A percentile compares a stretch with the other conserved stretches of the same genome.
phyloP scores from a whole-genome alignment of 2,888 invertebrate genomes.

The Dryomyza anilis region DNA sequence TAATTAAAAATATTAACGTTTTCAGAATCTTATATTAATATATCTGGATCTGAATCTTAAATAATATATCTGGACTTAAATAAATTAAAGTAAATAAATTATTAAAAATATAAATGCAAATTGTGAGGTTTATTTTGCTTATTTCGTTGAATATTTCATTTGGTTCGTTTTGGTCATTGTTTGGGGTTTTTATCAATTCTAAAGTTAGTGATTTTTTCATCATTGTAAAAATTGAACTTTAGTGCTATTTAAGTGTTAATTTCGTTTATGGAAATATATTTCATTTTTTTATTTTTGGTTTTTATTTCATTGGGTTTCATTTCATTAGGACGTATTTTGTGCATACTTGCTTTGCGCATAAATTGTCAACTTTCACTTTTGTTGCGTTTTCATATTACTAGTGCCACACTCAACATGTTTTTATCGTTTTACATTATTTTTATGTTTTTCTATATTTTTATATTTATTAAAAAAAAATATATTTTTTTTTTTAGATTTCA shows the following conservation, averaged over 20 bases:
- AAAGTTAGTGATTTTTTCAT: background rate
- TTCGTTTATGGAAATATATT: background rate
- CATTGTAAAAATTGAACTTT: background rate
- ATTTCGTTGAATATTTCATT: background rate
- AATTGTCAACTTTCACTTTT: background rate
- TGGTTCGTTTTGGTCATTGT: background rate
- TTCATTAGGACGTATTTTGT: background rate
- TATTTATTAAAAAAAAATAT: background rate
- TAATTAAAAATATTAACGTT: too few species aligned
- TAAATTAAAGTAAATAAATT: background rate
- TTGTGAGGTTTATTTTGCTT: too few species aligned
- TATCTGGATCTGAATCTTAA: too few species aligned
- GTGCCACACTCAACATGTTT: too few species aligned
- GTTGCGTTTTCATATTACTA: background rate
- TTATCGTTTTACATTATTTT: background rate
- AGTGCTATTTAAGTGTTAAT: background rate
- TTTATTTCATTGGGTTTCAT: background rate
- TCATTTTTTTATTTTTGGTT: background rate
- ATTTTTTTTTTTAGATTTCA: background rate
- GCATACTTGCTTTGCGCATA: background rate
- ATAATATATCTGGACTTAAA: too few species aligned
- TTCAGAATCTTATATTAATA: too few species aligned
- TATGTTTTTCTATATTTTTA: background rate
- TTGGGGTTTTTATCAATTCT: background rate
- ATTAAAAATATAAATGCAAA: too few species aligned